Evolutionary conservation across 2,113 vertebrate species (phyloP), one percentile per base, ranked within the genome.

Genomic region (Boleophthalmus pectinirostris): DNA sequence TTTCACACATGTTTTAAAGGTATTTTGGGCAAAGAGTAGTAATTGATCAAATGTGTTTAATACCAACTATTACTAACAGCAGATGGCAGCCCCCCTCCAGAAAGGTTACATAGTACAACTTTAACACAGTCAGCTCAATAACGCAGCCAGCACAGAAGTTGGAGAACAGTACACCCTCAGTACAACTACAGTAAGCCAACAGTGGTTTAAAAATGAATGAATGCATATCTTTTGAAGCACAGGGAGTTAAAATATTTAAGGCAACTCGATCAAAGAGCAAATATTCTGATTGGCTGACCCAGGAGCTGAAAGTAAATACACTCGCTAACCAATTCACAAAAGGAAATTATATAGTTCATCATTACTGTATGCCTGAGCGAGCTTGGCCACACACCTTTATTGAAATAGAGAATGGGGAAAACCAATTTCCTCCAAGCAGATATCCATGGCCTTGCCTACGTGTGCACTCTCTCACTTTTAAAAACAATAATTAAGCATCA

Each of bases 201-300:
- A 64, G 15, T 64, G 20, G 16, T 64, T 38, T 43, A 64, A 64
- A 64, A 64, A 64, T 64, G 33, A 63, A 61, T 61, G 58, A 61
- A 33, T 18, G 15, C 25, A n/a, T 38, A 64, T 64, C 15, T 38
- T 64, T 64, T 64, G 61, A 64, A 38, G 61, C 16, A 5, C 18
- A 35, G 33, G 6, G 33, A 64, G 16, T 64, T 64, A 6, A 64
- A 64, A 64, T 64, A 64, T 64, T 63, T 64, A 64, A 64, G 18
- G 33, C 18, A 8, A 5, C 29, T 38, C 7, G 58, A 61, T 38
- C 33, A 64, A 64, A 38, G 33, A 38, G 61, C 61, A 64, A 64
- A 64, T 64, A 64, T 64, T 64, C 61, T n/a, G 29, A 64, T 38
- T 64, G 33, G 29, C 61, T 43, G 61, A 64, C 61, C 61, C 33